Conservation (phyloP, 2,113 vertebrate genomes). For the Eulemur macaco region DNA sequence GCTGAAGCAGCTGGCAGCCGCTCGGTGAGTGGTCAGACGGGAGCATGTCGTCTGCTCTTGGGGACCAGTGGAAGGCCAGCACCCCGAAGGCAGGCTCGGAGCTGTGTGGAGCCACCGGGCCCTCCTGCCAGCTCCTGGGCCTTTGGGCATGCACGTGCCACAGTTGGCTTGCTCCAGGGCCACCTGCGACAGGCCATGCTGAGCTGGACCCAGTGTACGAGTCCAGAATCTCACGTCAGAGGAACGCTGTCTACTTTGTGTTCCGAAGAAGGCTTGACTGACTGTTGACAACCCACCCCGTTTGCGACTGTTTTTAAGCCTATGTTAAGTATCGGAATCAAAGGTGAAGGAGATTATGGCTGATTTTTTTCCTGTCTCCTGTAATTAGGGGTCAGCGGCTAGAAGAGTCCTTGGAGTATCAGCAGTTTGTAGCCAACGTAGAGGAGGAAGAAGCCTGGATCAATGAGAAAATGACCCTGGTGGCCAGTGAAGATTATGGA, state of each 20-base stretch:
- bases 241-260: not conserved
- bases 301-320: not conserved
- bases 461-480: constrained; percentile 98
- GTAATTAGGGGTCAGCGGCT: constrained; percentile 92
- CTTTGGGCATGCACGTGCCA: rapidly evolving
- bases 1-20: constrained; percentile 93
- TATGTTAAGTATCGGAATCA: rapidly evolving
- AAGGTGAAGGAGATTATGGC: not conserved
- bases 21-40: constrained; percentile 85
- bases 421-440: constrained; percentile 99
- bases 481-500: constrained; percentile 97
- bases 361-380: not conserved
- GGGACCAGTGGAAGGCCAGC: too few relatives aligned
- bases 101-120: too few relatives aligned
- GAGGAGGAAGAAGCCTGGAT: constrained; percentile 99
- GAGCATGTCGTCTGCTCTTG: rapidly evolving
- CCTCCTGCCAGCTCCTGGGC: not conserved
- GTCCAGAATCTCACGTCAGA: not conserved
- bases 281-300: rapidly evolving
- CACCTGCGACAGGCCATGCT: rapidly evolving
- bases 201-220: rapidly evolving
- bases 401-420: constrained; percentile 98
- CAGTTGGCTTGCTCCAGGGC: not conserved
- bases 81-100: not conserved
- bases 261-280: not conserved